A percentile compares a stretch with the other conserved stretches of the same genome.
Evolutionary conservation across 2,797 vertebrate genomes (phyloP).

Genomic region (Erithacus rubecula): DNA sequence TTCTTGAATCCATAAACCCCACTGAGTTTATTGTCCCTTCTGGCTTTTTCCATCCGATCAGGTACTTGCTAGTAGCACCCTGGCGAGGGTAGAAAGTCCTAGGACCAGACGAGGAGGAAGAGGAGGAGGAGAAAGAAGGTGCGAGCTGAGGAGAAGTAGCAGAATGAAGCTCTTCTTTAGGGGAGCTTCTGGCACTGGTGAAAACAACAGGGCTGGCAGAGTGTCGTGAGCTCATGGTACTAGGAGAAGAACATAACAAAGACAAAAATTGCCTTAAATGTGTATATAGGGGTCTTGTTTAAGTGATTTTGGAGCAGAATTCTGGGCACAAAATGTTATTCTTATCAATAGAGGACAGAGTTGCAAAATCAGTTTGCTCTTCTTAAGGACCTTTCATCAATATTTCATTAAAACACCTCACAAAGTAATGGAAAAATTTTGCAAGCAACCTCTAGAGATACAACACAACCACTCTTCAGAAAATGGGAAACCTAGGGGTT

Average conservation of each 20-base stretch:
- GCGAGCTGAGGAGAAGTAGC: slow-evolving; percentile 81
- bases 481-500: not conserved
- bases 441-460: not conserved
- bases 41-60: slow-evolving; percentile 98
- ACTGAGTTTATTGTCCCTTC: slow-evolving; percentile 96
- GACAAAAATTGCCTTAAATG: slow-evolving; percentile 23
- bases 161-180: slow-evolving; percentile 84
- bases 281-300: not conserved
- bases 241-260: slow-evolving; percentile 69
- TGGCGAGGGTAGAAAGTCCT: slow-evolving; percentile 97
- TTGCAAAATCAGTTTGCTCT: not conserved
- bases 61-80: slow-evolving; percentile 96
- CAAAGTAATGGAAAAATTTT: not conserved
- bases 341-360: fast-evolving
- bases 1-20: slow-evolving; percentile 94
- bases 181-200: slow-evolving; percentile 87
- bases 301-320: slow-evolving; percentile 3
- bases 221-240: slow-evolving; percentile 88
- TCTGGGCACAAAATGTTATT: not conserved
- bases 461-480: not conserved
- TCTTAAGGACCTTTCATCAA: not conserved
- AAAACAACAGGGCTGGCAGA: slow-evolving; percentile 87
- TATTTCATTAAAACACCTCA: not conserved
- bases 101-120: slow-evolving; percentile 82
- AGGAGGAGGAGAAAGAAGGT: slow-evolving; percentile 84